These are phyloP conservation scores for Drosophila nigromelanica DNA, from an alignment of 1,140 invertebrate species.

Conservation along the genomic window DNA sequence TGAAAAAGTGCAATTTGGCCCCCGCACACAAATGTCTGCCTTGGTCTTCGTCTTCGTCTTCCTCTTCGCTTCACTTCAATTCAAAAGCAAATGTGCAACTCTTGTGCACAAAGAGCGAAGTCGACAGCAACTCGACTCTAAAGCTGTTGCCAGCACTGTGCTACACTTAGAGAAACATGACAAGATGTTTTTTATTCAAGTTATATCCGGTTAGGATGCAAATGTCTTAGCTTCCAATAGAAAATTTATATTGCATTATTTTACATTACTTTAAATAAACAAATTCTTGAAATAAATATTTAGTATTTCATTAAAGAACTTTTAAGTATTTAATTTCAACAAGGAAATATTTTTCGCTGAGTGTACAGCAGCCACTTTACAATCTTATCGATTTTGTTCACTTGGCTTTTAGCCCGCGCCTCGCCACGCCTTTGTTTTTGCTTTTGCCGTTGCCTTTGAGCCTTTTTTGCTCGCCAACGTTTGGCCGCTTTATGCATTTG, in stretches of 20 bases:
- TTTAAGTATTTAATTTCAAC: too few species aligned
- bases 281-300: too few species aligned
- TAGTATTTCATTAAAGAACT: too few species aligned
- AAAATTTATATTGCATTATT: too few species aligned
- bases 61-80: constrained; percentile 44
- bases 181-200: too few species aligned
- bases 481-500: constrained; percentile 75
- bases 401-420: constrained; percentile 62
- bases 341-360: too few species aligned
- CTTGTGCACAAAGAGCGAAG: constrained; percentile 58
- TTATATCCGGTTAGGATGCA: too few species aligned
- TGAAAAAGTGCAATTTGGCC: constrained; percentile 75
- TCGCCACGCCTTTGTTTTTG: not conserved
- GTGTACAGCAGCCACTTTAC: constrained; percentile 61
- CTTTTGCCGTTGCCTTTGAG: constrained; percentile 47
- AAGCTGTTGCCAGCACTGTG: not conserved
- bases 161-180: not conserved
- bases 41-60: not conserved
- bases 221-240: too few species aligned
- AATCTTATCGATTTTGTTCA: constrained; percentile 66
- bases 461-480: constrained; percentile 29
- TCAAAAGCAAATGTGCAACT: constrained; percentile 69
- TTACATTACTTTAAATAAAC: too few species aligned
- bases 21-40: not conserved
- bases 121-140: constrained; percentile 35